Evolutionary conservation across 2,888 invertebrate genomes (phyloP).

Genomic region (Amblyteles armatorius): DNA sequence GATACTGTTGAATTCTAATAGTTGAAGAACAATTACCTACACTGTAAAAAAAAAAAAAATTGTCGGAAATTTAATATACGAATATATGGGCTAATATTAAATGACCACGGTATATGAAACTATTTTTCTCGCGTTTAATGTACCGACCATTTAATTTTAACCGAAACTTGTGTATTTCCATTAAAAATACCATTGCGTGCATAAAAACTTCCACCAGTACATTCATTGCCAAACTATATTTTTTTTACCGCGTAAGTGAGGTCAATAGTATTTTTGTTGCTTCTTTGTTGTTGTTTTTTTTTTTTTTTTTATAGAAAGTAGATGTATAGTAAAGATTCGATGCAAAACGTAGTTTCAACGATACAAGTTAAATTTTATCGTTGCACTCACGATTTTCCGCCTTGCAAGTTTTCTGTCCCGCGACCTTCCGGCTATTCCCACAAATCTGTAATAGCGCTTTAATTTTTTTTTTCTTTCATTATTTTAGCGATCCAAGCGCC

Average conservation of each 20-base stretch:
- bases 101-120: slow-evolving; percentile 2
- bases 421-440: slow-evolving; percentile 20
- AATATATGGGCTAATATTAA: background rate
- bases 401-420: background rate
- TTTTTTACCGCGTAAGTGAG: background rate
- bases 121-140: slow-evolving; percentile 4
- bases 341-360: slow-evolving; percentile 19
- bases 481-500: slow-evolving; percentile 2
- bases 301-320: background rate
- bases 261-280: slow-evolving; percentile 8
- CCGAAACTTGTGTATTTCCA: background rate
- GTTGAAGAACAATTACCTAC: slow-evolving; percentile 2
- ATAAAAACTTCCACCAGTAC: background rate
- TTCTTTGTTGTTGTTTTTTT: background rate
- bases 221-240: background rate
- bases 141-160: background rate
- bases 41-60: slow-evolving; percentile 6
- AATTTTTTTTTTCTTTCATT: background rate
- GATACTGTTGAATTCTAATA: slow-evolving; percentile 9
- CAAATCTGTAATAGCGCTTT: background rate
- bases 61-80: background rate
- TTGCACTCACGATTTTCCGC: background rate
- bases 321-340: slow-evolving; percentile 8
- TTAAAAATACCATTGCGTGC: background rate
- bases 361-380: background rate